Evolutionary conservation across 1,140 invertebrate species (phyloP), one percentile per base, ranked within the genome.

Genomic region (Cryptotermes secundus): DNA sequence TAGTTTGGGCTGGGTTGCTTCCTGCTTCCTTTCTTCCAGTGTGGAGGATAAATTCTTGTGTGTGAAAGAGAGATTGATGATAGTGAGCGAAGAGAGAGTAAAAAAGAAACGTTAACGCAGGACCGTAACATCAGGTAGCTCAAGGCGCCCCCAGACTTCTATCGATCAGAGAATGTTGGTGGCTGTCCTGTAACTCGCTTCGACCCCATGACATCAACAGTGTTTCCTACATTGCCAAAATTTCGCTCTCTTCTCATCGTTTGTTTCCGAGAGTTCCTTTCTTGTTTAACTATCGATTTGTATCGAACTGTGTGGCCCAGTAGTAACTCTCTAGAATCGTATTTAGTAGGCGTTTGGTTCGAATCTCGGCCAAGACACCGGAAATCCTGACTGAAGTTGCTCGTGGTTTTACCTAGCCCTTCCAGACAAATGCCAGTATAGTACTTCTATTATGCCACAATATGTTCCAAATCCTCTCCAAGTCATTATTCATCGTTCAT

Each of bases 11-110:
- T 36, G 42, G 80, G 42, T 12, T 38, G 35, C 31, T 26, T 36
- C 22, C 80, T 34, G 26, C 34, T 81, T 81, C 80, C 80, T 80
- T 38, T 35, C 80, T 80, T 80, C 3, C 34, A 45, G 35, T 45
- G 80, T 34, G 35, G n/a, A 81, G 80, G 24, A 42, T 34, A 34
- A 79, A 80, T 24, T 36, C 22, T 22, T 26, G n/a, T 26, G 34
- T 81, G 80, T 81, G 42, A 38, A 81, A 35, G 80, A 19, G 35
- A 81, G 80, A 81, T 35, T 81, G 80, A 81, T 81, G 80, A 45
- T 81, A n/a, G 80, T 34, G 34, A 45, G 22, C 6, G 38, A 22
- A 42, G 42, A 80, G 45, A 19, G 45, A 49, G 59, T n/a, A 31
- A 72, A 72, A 31, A 72, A 31, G 59, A 72, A 72, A 31, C 59